phyloP scores from a whole-genome alignment of 2,113 vertebrate species.

The Aptenodytes patagonicus region DNA sequence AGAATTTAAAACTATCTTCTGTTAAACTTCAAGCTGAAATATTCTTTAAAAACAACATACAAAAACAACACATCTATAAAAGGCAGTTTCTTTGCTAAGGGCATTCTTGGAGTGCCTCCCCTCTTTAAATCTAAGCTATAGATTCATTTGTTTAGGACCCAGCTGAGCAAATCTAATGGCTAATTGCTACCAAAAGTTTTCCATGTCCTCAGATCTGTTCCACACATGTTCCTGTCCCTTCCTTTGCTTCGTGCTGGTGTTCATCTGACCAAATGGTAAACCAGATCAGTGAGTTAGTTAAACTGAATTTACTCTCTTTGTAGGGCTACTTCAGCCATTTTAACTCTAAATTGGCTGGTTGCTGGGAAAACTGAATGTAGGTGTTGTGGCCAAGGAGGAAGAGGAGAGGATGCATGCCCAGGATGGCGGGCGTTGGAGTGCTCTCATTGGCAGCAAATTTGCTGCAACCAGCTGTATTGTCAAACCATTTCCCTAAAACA shows the following conservation, averaged over 20 bases:
- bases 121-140: neutral
- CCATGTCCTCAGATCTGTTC: neutral
- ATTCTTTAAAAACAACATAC: neutral
- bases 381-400: neutral
- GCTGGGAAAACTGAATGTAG: neutral
- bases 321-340: neutral
- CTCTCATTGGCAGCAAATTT: neutral
- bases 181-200: neutral
- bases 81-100: neutral
- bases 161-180: neutral
- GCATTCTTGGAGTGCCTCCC: neutral
- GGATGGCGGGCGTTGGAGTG: neutral
- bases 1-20: neutral
- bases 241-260: neutral
- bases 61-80: neutral
- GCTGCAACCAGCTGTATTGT: neutral
- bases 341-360: neutral
- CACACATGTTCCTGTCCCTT: neutral
- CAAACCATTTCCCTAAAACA: neutral
- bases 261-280: neutral
- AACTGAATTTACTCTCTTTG: neutral
- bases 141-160: constrained; percentile 30
- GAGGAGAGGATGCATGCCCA: neutral
- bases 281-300: neutral
- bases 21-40: constrained; percentile 9